Conservation (phyloP, 2,797 vertebrate genomes). For the Poecilia picta region DNA sequence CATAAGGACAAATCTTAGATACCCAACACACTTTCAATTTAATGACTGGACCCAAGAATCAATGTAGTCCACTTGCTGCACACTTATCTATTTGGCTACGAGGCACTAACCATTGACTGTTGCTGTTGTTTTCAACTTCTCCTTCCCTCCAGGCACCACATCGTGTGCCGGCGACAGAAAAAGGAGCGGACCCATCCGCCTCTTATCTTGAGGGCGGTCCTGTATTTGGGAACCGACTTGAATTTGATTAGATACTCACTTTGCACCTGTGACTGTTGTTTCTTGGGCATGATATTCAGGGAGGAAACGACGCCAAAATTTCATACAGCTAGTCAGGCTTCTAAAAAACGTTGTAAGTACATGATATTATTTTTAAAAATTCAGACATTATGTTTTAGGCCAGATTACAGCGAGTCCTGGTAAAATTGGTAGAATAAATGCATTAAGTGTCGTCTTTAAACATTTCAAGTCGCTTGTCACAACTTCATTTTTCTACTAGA, state of each 20-base stretch:
- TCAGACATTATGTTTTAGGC: not conserved
- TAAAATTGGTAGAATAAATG: not conserved
- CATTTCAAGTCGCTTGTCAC: not conserved
- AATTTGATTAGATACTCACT: slow-evolving; percentile 48
- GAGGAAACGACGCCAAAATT: slow-evolving; percentile 18
- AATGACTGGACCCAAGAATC: not conserved
- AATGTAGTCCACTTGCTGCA: not conserved
- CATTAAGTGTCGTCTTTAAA: not conserved
- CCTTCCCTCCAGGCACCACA: not conserved
- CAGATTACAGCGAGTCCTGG: not conserved
- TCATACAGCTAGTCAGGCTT: not conserved
- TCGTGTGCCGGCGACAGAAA: not conserved
- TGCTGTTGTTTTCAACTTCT: not conserved
- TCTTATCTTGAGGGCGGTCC: slow-evolving; percentile 32
- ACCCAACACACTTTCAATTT: not conserved
- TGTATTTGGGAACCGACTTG: not conserved
- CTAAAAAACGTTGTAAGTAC: slow-evolving; percentile 46
- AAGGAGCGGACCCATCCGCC: not conserved
- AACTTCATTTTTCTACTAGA: not conserved
- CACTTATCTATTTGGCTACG: not conserved
- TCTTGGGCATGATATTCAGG: not conserved
- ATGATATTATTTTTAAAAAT: not conserved
- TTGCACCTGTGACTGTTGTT: slow-evolving; percentile 45
- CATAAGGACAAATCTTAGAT: not conserved
- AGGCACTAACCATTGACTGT: not conserved